phyloP scores from a whole-genome alignment of 1,140 invertebrate genomes.

The Panagrolaimus sp. region DNA sequence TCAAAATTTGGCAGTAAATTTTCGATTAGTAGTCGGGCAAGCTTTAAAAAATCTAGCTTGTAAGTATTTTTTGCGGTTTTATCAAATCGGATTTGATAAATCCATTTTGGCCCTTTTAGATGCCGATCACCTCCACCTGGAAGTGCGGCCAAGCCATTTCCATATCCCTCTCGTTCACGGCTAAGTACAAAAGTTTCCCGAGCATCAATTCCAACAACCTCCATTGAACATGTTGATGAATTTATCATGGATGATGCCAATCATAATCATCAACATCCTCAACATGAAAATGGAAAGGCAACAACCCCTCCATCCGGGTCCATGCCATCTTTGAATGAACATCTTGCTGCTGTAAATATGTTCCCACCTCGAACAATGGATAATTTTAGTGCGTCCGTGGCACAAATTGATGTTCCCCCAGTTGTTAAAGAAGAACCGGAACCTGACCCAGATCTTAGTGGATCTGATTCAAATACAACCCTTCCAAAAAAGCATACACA shows the following conservation, averaged over 20 bases:
- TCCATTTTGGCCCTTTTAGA: background rate
- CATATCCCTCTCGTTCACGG: background rate
- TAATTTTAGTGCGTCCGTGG: background rate
- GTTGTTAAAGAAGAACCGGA: slow-evolving; percentile 1
- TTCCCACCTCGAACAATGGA: background rate
- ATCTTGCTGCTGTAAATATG: slow-evolving; percentile 1
- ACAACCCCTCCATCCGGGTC: background rate
- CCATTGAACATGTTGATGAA: slow-evolving; percentile 13
- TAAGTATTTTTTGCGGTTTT: background rate
- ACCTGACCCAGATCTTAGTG: background rate
- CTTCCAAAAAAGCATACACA: background rate
- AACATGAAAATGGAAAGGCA: too few species aligned
- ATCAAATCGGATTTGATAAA: background rate
- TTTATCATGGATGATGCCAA: background rate
- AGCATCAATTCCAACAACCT: background rate
- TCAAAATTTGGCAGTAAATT: background rate
- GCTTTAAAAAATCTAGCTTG: slow-evolving; percentile 3
- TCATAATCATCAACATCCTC: background rate
- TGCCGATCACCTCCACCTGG: slow-evolving; percentile 1
- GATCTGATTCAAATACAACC: background rate
- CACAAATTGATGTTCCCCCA: slow-evolving; percentile 3
- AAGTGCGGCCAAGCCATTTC: background rate
- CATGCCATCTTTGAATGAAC: background rate
- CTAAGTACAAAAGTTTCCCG: slow-evolving; percentile 7
- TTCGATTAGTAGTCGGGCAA: background rate